phyloP scores from a whole-genome alignment of 2,888 invertebrate species.

The Luffia ferchaultella region DNA sequence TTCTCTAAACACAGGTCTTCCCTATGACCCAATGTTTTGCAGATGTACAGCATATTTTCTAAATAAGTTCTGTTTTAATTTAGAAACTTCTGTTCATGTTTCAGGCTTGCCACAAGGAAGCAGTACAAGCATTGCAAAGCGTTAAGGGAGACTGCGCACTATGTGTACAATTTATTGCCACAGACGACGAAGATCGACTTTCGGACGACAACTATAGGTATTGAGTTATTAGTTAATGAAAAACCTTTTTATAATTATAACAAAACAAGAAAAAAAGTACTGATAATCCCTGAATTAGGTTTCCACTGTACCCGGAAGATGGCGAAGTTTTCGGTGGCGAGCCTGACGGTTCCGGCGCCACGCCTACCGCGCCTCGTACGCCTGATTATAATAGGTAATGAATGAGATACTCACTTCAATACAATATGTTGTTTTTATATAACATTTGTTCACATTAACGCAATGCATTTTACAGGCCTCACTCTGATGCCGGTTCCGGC shows the following conservation, averaged over 20 bases:
- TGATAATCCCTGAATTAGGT: no score
- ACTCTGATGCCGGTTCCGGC: constrained; percentile 19
- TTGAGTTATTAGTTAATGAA: neutral
- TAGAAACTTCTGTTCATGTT: no score
- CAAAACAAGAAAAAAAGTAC: no score
- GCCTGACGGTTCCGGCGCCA: constrained; percentile 58
- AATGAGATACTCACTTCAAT: neutral
- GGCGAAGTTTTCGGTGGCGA: constrained; percentile 38
- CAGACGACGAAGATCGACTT: constrained; percentile 73
- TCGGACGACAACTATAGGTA: constrained; percentile 66
- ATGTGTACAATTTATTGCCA: constrained; percentile 80
- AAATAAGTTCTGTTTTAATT: no score
- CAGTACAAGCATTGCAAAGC: constrained; percentile 79
- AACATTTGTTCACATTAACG: neutral
- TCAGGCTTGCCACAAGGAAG: constrained; percentile 79
- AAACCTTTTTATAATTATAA: neutral
- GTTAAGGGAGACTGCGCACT: constrained; percentile 80
- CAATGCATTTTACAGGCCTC: constrained; percentile 5
- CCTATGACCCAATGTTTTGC: no score
- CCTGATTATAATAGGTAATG: constrained; percentile 54
- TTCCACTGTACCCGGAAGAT: constrained; percentile 52
- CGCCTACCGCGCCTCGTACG: constrained; percentile 73
- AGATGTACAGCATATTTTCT: no score
- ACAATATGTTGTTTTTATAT: neutral
- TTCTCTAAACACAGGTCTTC: no score